phyloP scores from a whole-genome alignment of 2,797 vertebrate genomes.

The Sebastes taczanowskii region DNA sequence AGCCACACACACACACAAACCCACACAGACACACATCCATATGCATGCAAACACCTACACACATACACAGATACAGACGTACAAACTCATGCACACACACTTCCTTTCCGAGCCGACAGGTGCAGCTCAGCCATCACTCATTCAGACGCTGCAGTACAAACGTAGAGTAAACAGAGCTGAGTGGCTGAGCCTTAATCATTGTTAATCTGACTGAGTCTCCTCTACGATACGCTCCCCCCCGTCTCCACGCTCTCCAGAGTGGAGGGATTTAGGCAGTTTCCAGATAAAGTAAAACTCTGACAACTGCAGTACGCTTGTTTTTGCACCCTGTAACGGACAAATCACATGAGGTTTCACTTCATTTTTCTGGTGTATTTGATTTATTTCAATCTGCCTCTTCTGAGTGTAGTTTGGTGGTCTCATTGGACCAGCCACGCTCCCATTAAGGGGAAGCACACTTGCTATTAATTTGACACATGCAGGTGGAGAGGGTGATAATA shows the following conservation, averaged over 20 bases:
- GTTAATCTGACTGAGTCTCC: slow-evolving; percentile 63
- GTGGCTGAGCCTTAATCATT: slow-evolving; percentile 57
- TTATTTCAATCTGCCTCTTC: not conserved
- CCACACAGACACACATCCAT: not conserved
- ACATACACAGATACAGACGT: not conserved
- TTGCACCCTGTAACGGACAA: slow-evolving; percentile 5
- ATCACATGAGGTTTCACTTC: not conserved
- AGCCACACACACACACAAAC: not conserved
- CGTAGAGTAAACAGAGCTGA: slow-evolving; percentile 34
- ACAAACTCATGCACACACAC: not conserved
- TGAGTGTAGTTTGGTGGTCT: not conserved
- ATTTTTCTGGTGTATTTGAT: not conserved
- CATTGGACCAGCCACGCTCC: not conserved
- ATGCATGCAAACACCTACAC: not conserved
- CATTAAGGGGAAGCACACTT: slow-evolving; percentile 19
- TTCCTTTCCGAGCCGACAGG: slow-evolving; percentile 39
- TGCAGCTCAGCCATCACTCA: slow-evolving; percentile 52
- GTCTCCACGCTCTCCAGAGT: slow-evolving; percentile 36
- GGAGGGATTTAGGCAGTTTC: slow-evolving; percentile 47
- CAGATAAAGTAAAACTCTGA: slow-evolving; percentile 52
- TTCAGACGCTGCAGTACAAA: slow-evolving; percentile 30
- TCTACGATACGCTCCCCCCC: slow-evolving; percentile 38
- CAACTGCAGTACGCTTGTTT: slow-evolving; percentile 28
- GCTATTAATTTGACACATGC: slow-evolving; percentile 31
- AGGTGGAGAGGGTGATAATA: slow-evolving; percentile 25